Evolutionary conservation across 2,113 vertebrate genomes (phyloP), one percentile per base, ranked within the genome.

Genomic region (Trogon surrucura): DNA sequence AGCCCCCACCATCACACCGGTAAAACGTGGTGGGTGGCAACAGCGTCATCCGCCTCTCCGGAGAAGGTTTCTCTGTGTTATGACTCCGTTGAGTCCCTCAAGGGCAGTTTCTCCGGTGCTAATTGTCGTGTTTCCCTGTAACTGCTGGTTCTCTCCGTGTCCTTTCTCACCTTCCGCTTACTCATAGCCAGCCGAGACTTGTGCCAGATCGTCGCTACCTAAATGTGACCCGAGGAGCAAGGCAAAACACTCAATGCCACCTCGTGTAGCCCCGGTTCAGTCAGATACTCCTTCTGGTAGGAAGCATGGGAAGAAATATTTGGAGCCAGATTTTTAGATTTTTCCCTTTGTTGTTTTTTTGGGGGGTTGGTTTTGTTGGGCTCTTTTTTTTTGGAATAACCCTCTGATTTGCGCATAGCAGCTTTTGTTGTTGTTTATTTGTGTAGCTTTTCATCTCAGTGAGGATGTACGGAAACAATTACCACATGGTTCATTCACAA

Each of bases 391-490:
- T 44, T 53, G 3, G 18, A 93, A 45, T 93, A 19, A 57, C 45
- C 47, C 45, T 13, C 80, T 65, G 91, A 87, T 89, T 89, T 94
- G 88, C 0, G 1, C 67, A 36, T 26, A 90, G 64, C 38, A 78
- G 88, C 88, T 94, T 96, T 94, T 96, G 95, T 97, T 96, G 95
- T 96, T 97, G 93, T 97, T 96, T 97, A 96, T 96, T 96, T 97
- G 93, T 93, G 91, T 92, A 95, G 95, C 93, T 96, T 95, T 95
- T 97, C 96, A 97, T 97, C 96, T 95, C 87, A 94, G 96, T 10
- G 80, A 96, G 96, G 95, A 91, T 93, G 95, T 93, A 96, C 83
- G 93, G 96, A 97, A 97, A 96, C 96, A 97, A 96, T 97, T 97
- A 96, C 96, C 90, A 69, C 95, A 97, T 89, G 96, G 85, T 94